phyloP scores from a whole-genome alignment of 2,113 vertebrate genomes.

The Archilochus colubris region DNA sequence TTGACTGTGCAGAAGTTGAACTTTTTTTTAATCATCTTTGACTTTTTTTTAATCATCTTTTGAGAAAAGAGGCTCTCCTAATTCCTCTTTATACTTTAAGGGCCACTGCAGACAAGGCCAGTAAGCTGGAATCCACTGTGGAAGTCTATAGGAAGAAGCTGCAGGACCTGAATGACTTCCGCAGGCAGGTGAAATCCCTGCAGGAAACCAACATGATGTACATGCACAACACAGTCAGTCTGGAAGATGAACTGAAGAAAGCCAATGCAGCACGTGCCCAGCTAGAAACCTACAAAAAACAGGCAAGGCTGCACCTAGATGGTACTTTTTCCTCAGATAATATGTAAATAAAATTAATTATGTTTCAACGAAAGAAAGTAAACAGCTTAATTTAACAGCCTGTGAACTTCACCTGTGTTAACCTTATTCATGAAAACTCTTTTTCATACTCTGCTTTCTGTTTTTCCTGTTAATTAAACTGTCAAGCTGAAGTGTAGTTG shows the following conservation, averaged over 20 bases:
- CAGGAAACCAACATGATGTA: constrained; percentile 97
- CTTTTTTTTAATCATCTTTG: background rate
- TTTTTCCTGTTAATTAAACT: background rate
- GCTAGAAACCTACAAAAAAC: constrained; percentile 93
- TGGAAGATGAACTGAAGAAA: constrained; percentile 96
- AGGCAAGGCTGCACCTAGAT: constrained; percentile 72
- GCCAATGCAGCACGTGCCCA: constrained; percentile 93
- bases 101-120: constrained; percentile 84
- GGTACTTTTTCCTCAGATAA: background rate
- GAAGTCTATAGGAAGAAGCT: constrained; percentile 95
- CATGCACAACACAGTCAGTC: constrained; percentile 94
- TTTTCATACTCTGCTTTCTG: background rate
- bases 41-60: background rate
- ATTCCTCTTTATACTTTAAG: constrained; percentile 22
- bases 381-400: background rate
- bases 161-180: constrained; percentile 92
- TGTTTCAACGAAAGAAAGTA: background rate
- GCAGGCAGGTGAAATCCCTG: constrained; percentile 91
- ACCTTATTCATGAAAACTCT: background rate
- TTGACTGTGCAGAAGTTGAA: background rate
- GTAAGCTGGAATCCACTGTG: constrained; percentile 91
- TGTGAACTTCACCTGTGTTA: background rate
- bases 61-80: background rate
- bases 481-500: background rate
- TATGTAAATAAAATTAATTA: background rate